Percentiles rank a stretch among this genome's conserved stretches.
Conservation (phyloP, 2,888 invertebrate genomes). For the Hypomecis punctinalis region DNA sequence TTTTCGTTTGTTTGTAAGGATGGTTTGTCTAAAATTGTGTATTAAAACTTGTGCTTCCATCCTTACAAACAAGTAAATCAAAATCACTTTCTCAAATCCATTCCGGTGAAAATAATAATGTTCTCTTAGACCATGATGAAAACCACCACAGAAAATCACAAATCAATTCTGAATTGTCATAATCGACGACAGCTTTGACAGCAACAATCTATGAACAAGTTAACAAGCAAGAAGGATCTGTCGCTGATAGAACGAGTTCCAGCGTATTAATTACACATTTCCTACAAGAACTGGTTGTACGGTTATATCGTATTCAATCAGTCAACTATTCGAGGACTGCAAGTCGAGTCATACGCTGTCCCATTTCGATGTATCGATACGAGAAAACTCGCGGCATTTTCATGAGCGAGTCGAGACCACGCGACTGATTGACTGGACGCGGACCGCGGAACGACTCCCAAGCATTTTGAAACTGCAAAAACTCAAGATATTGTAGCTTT, state of each 20-base stretch:
- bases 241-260: constrained; percentile 50
- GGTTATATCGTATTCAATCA: constrained; percentile 51
- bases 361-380: constrained; percentile 64
- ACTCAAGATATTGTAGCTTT: constrained; percentile 73
- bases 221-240: constrained; percentile 53
- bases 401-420: constrained; percentile 68
- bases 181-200: constrained; percentile 52
- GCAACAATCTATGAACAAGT: constrained; percentile 49
- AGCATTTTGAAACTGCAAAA: constrained; percentile 79
- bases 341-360: constrained; percentile 55
- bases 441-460: constrained; percentile 76
- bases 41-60: too few species aligned
- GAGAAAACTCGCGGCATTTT: constrained; percentile 65
- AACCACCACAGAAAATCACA: neutral
- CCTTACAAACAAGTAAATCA: too few species aligned
- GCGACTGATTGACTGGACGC: constrained; percentile 72
- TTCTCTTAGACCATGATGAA: too few species aligned
- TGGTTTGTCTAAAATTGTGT: too few species aligned
- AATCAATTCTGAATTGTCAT: constrained; percentile 8
- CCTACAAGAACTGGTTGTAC: constrained; percentile 63
- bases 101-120: too few species aligned
- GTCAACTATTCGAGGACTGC: constrained; percentile 41
- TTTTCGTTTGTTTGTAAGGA: too few species aligned
- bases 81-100: too few species aligned
- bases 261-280: constrained; percentile 56